Base-by-base conservation (phyloP, 2,888 invertebrate species). In the Rhaphigaster nebulosa region DNA sequence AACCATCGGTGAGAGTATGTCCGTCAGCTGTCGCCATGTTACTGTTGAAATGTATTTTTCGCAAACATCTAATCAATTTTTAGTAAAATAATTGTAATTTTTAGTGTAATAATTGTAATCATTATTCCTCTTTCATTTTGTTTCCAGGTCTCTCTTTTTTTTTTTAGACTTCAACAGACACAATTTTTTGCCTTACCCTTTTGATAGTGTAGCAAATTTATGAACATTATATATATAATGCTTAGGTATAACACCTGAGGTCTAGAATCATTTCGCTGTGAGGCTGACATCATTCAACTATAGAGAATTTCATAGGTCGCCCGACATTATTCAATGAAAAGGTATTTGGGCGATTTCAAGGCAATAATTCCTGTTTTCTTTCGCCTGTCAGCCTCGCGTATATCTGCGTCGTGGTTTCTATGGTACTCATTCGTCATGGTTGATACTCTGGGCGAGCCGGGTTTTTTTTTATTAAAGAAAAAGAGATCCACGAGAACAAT, bases 261-360 rank as follows among this genome's bases (percentile, higher is more conserved):
- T 84, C 45, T 45, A 3, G n/a, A 45, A 84, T 26, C 13, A 45
- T 84, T 45, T 45, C n/a, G 45, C 45, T 84, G 34, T 41, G 23
- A 23, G 20, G 41, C 26, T 41, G 80, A 41, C 8, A 8, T 23
- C 29, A 45, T 45, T 13, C 26, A 26, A 41, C 80, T 84, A n/a
- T 76, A 38, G 38, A 76, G 38, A 76, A 76, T 76, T 76, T 76
- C 70, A 38, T 38, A 38, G 70, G 20, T 26, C 70, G 70, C 34
- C n/a, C 34, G 70, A 38, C 70, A 8, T 76, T 76, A 76, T 76
- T 76, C 70, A 84, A 84, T 84, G 84, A 84, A 76, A 84, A n/a
- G 45, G 84, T 84, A 84, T 50, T 50, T 45, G 26, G 45, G 15
- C 45, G 45, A 84, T 84, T 84, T 84, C 45, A 41, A 84, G 84